These are phyloP conservation scores for Sclerodermus sp. DNA, from an alignment of 2,888 invertebrate species.

Conservation along the genomic window DNA sequence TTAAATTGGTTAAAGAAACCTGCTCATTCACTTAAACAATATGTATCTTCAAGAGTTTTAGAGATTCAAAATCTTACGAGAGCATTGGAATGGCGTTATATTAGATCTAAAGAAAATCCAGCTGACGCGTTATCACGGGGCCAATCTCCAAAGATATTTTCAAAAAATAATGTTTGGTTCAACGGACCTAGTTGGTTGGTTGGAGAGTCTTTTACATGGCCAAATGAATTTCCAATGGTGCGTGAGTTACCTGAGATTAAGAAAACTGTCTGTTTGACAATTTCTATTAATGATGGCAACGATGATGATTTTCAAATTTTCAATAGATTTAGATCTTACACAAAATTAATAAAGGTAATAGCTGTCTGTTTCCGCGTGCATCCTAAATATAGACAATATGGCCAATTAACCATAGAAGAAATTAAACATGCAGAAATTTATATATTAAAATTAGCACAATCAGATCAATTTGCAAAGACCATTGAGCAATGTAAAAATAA, in stretches of 20 bases:
- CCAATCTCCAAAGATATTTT: constrained; percentile 3
- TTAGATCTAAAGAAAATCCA: constrained; percentile 7
- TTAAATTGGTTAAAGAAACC: constrained; percentile 13
- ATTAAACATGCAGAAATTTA: neutral
- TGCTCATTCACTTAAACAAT: too few species aligned
- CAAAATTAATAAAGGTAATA: neutral
- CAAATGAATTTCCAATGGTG: neutral
- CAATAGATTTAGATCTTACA: too few species aligned
- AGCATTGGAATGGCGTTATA: constrained; percentile 10
- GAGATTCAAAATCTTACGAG: too few species aligned
- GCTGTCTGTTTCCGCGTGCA: neutral
- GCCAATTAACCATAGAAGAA: neutral
- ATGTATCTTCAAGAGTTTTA: too few species aligned
- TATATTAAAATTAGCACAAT: neutral
- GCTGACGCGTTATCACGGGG: constrained; percentile 11
- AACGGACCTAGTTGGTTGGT: constrained; percentile 2
- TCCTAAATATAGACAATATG: neutral
- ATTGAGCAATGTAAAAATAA: neutral
- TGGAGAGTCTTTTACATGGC: constrained; percentile 2
- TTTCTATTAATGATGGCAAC: too few species aligned
- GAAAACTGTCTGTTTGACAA: too few species aligned
- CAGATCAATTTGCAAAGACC: neutral
- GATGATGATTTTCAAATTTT: neutral
- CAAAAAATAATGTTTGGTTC: constrained; percentile 4
- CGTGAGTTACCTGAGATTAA: too few species aligned